phyloP scores from a whole-genome alignment of 2,797 vertebrate species.

The Acestrorhynchus altus region DNA sequence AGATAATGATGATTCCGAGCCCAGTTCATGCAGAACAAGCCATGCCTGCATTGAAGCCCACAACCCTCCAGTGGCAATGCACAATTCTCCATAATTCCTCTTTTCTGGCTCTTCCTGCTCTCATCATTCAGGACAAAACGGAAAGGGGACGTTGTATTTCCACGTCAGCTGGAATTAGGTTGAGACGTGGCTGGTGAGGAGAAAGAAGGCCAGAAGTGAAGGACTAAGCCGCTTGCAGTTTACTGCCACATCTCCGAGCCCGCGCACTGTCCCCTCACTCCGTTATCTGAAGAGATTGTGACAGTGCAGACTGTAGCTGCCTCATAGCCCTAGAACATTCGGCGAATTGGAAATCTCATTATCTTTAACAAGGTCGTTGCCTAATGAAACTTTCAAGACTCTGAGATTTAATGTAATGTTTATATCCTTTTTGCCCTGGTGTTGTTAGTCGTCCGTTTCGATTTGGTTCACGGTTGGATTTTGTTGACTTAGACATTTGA shows the following conservation, averaged over 20 bases:
- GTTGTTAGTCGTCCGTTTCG: constrained; percentile 38
- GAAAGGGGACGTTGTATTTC: not conserved
- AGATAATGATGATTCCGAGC: constrained; percentile 60
- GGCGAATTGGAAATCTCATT: constrained; percentile 54
- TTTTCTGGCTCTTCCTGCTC: constrained; percentile 18
- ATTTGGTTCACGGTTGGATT: constrained; percentile 32
- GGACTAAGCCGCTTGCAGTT: constrained; percentile 15
- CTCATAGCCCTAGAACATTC: constrained; percentile 48
- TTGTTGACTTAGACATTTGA: constrained; percentile 9
- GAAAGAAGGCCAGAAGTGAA: constrained; percentile 37
- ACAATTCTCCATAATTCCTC: constrained; percentile 33
- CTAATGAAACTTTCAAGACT: constrained; percentile 55
- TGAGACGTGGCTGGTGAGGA: constrained; percentile 49
- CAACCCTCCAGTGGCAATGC: constrained; percentile 25
- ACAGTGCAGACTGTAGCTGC: constrained; percentile 35
- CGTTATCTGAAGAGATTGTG: constrained; percentile 13
- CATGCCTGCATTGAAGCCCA: constrained; percentile 34
- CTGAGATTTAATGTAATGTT: constrained; percentile 42
- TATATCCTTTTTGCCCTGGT: constrained; percentile 26
- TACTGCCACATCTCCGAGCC: constrained; percentile 26
- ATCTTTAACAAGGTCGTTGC: constrained; percentile 59
- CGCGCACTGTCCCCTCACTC: constrained; percentile 22
- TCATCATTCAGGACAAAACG: constrained; percentile 40
- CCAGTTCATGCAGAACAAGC: constrained; percentile 38
- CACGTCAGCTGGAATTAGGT: constrained; percentile 53